Evolutionary conservation across 2,888 invertebrate species (phyloP), one percentile per base, ranked within the genome.

Genomic region (Adelphocoris suturalis): DNA sequence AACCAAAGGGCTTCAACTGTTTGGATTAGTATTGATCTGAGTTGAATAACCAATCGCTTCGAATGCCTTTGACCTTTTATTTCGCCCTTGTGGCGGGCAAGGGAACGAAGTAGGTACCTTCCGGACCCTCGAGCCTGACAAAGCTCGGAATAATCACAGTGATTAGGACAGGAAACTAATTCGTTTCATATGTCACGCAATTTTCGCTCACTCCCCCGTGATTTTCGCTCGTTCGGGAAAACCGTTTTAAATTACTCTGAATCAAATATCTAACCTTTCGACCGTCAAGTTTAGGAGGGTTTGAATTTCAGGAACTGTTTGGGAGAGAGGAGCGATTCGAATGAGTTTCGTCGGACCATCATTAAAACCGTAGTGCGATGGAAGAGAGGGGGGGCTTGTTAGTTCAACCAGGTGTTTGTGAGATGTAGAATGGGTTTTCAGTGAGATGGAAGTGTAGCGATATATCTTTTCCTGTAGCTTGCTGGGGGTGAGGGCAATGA

Each of bases 401-500:
- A 78, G 88, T 80, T 75, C 52, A 37, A 46, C 61, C 55, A 55
- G 76, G 88, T 88, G 88, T 88, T 85, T 86, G 88, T 78, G 88
- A 88, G 88, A 88, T 61, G 80, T 80, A 52, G 78, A 78, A 88
- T 76, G 61, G 86, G 88, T 61, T 88, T 78, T 88, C 80, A 88
- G 88, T 52, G 88, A 88, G 78, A 88, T 88, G 78, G 88, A 88
- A 76, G 78, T 46, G 88, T 28, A 46, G 78, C 88, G n/a, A 88
- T 88, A 55, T 88, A 88, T 88, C 88, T 88, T 88, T 86, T 52
- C 82, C 52, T 9, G 82, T 46, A 47, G 23, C 47, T 5, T 48
- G 37, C 11, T 13, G 47, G 78, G 9, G 46, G 47, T 23, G 82
- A 28, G 55, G 82, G 82, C 52, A 82, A 82, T 82, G 82, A 82